A percentile compares a stretch with the other conserved stretches of the same genome.
phyloP scores from a whole-genome alignment of 2,113 vertebrate genomes.

The Rhipidura dahli region DNA sequence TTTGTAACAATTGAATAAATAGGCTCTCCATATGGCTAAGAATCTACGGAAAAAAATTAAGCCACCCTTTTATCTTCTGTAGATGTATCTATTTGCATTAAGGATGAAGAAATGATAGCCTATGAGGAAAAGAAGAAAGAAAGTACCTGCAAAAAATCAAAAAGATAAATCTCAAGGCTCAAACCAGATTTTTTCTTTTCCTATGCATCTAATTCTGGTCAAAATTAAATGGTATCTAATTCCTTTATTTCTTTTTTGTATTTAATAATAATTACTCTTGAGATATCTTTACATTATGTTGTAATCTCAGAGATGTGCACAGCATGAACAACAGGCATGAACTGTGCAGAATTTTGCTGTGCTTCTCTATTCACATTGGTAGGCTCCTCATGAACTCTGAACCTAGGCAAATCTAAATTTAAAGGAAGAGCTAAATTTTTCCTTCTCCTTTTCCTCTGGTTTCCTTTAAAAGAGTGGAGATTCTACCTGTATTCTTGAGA shows the following conservation, averaged over 20 bases:
- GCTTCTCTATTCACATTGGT: not conserved
- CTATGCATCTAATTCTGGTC: not conserved
- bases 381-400: not conserved
- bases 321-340: not conserved
- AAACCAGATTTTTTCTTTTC: not conserved
- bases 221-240: not conserved
- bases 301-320: not conserved
- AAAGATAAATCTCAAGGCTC: not conserved
- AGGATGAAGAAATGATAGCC: not conserved
- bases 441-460: not conserved
- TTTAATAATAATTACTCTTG: not conserved
- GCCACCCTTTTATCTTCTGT: not conserved
- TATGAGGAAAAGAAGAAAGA: not conserved
- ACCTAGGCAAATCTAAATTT: not conserved
- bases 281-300: not conserved
- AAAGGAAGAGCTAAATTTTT: not conserved
- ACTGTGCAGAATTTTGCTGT: not conserved
- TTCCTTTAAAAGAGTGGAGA: not conserved
- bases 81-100: not conserved
- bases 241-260: rapidly evolving
- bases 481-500: not conserved
- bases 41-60: not conserved
- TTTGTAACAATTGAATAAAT: not conserved
- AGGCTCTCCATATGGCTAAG: not conserved
- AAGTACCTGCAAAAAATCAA: not conserved